These are phyloP conservation scores for Gobio occitaniae DNA, from an alignment of 2,797 vertebrate species.

Conservation along the genomic window DNA sequence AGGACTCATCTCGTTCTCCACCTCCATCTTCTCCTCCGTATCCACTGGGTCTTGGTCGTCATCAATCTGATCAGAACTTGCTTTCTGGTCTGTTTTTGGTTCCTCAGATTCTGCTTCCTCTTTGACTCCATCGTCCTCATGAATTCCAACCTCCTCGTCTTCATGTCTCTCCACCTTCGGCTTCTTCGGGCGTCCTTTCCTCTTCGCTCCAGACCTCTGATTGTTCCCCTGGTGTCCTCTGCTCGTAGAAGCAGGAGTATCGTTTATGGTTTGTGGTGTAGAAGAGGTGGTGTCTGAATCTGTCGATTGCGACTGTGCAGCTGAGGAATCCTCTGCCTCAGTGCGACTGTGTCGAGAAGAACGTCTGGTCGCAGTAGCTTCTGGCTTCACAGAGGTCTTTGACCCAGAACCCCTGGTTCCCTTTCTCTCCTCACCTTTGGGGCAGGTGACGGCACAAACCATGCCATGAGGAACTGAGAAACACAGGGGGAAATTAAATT, in stretches of 20 bases:
- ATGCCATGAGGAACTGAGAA: constrained; percentile 83
- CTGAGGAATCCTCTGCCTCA: constrained; percentile 77
- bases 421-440: constrained; percentile 92
- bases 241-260: constrained; percentile 81
- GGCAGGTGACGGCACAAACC: constrained; percentile 84
- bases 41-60: background rate
- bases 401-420: constrained; percentile 83
- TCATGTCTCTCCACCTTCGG: constrained; percentile 56
- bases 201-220: constrained; percentile 82
- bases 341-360: constrained; percentile 85
- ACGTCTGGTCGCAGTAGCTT: constrained; percentile 80
- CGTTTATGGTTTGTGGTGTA: constrained; percentile 53
- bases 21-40: constrained; percentile 19
- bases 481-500: background rate
- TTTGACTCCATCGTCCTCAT: constrained; percentile 49
- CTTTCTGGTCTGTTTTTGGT: constrained; percentile 53
- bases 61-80: constrained; percentile 37
- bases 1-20: constrained; percentile 16
- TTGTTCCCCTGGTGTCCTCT: constrained; percentile 81
- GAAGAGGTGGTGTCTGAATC: constrained; percentile 75
- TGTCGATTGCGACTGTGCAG: constrained; percentile 75
- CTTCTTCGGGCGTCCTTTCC: constrained; percentile 72
- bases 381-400: constrained; percentile 86
- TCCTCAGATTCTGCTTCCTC: constrained; percentile 58
- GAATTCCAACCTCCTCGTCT: constrained; percentile 66